Conservation (phyloP, 2,888 invertebrate genomes). For the Palloptera scutellata region DNA sequence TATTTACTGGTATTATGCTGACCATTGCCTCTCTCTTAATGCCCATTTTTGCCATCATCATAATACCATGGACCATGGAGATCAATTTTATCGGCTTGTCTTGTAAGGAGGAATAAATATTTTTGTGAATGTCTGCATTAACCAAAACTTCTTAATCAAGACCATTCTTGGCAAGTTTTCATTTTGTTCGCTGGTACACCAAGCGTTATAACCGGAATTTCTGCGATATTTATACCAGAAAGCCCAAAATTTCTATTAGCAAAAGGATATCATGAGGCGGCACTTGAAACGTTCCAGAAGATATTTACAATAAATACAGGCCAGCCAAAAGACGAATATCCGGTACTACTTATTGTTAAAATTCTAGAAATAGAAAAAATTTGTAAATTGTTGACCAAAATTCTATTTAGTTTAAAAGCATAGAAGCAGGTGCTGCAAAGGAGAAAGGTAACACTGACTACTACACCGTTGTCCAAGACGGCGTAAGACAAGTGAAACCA, state of each 20-base stretch:
- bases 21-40: constrained; percentile 72
- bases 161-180: constrained; percentile 54
- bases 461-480: constrained; percentile 56
- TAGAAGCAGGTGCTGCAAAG: background rate
- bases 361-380: background rate
- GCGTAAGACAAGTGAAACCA: constrained; percentile 71
- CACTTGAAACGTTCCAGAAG: constrained; percentile 58
- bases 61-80: constrained; percentile 67
- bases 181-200: constrained; percentile 48
- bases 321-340: constrained; percentile 69
- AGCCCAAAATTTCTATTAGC: constrained; percentile 60
- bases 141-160: constrained; percentile 30
- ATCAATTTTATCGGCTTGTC: too few species aligned
- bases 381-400: background rate
- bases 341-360: constrained; percentile 66
- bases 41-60: constrained; percentile 75
- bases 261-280: constrained; percentile 54
- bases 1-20: constrained; percentile 74
- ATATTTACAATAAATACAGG: constrained; percentile 75
- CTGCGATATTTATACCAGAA: constrained; percentile 52
- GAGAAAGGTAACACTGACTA: background rate
- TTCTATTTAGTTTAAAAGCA: background rate
- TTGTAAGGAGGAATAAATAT: constrained; percentile 65
- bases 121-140: background rate
- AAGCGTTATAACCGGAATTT: constrained; percentile 43